Base-by-base conservation (phyloP, 1,140 invertebrate genomes). In the Steinernema feltiae region DNA sequence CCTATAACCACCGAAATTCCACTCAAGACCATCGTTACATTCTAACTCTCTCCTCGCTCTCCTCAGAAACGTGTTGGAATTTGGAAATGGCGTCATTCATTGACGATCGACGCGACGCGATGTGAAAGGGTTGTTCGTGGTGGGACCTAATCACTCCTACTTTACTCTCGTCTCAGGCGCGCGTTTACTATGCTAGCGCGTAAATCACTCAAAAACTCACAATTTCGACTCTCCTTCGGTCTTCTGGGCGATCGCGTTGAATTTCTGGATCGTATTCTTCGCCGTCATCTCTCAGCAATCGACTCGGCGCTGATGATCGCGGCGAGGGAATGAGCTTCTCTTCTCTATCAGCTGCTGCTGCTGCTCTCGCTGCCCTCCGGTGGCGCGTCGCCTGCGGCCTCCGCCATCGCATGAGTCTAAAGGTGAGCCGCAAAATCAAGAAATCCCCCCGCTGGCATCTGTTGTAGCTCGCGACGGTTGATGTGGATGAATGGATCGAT, bases 241-340 rank as follows among this genome's bases (percentile, higher is more conserved):
- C 31, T 48, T 70, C 17, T 53, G 29, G 17, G 77, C 77, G 30
- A 78, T 72, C 69, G 70, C 48, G 53, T 78, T 78, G 70, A 78
- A 76, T 18, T 72, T 71, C 73, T 32, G 2, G n/a, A 78, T 78
- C n/a, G 77, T 76, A 18, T 76, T 72, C 31, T 75, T 69, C n/a
- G 74, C 73, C 30, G 77, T 76, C 71, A 72, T 78, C 48, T 63
- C 63, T 3, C 48, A n/a, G 74, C 53, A 41, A 48, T 70, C 31
- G 63, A 31, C 53, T 63, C 24, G 53, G 12, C 15, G 15, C 7
- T 7, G 53, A 63, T 15, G 12, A 3, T 63, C 12, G 53, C 53
- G 53, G 24, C 53, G 24, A 63, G 15, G 53, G 24, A 27, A 41
- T 41, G 18, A 41, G 35, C n/a, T n/a, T n/a, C n/a, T n/a, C n/a